phyloP scores from a whole-genome alignment of 1,140 invertebrate species.

The Eubasilissa regina region DNA sequence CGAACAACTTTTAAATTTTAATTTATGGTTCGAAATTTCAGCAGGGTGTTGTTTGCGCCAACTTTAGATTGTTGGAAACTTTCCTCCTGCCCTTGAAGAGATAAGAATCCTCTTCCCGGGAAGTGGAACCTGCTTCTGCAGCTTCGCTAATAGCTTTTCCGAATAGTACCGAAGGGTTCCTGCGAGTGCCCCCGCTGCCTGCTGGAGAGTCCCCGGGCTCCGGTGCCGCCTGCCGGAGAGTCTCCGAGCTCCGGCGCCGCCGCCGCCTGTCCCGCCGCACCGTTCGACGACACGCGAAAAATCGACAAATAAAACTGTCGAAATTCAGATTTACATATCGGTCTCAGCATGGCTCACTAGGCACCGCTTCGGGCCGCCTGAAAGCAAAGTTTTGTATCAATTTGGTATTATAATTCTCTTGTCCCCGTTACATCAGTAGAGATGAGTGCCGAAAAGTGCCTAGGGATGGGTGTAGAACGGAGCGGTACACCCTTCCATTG shows the following conservation, averaged over 20 bases:
- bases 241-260: background rate
- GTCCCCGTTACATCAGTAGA: slow-evolving; percentile 25
- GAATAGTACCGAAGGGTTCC: background rate
- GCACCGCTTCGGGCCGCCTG: slow-evolving; percentile 40
- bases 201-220: background rate
- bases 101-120: slow-evolving; percentile 12
- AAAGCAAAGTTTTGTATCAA: slow-evolving; percentile 60
- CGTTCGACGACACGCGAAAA: slow-evolving; percentile 26
- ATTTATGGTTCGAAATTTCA: slow-evolving; percentile 32
- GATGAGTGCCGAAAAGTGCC: background rate
- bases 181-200: background rate
- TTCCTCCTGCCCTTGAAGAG: slow-evolving; percentile 23
- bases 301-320: slow-evolving; percentile 36
- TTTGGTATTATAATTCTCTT: slow-evolving; percentile 61
- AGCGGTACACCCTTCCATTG: too few species aligned
- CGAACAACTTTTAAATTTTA: slow-evolving; percentile 29
- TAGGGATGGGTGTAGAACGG: too few species aligned
- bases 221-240: background rate
- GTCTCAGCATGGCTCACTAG: slow-evolving; percentile 38
- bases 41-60: slow-evolving; percentile 18
- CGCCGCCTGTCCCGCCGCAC: background rate
- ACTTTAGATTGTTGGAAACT: slow-evolving; percentile 18
- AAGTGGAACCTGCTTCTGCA: background rate
- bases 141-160: slow-evolving; percentile 32
- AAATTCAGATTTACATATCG: slow-evolving; percentile 48